phyloP scores from a whole-genome alignment of 1,140 invertebrate species.

The Eupeodes corollae region DNA sequence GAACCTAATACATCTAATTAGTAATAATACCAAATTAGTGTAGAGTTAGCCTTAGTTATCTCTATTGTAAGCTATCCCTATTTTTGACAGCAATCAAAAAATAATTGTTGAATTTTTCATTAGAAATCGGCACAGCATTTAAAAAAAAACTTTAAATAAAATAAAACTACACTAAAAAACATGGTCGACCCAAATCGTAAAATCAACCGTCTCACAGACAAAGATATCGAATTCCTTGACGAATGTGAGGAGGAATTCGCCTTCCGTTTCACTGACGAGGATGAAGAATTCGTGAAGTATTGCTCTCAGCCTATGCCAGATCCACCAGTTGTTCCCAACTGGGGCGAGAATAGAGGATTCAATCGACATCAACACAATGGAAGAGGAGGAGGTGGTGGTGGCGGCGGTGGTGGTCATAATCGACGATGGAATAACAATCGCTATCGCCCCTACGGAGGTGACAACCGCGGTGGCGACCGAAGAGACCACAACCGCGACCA shows the following conservation, averaged over 20 bases:
- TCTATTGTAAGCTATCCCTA: no score
- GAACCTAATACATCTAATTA: no score
- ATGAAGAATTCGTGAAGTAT: constrained; percentile 39
- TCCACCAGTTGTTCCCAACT: constrained; percentile 45
- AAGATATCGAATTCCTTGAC: constrained; percentile 38
- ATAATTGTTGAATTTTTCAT: no score
- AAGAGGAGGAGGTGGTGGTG: constrained; percentile 3
- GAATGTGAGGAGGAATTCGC: constrained; percentile 44
- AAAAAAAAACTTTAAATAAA: no score
- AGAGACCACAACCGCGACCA: neutral
- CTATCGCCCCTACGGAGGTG: constrained; percentile 6
- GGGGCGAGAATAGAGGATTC: constrained; percentile 24
- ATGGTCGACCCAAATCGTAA: constrained; percentile 37
- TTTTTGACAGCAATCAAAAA: no score
- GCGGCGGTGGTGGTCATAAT: constrained; percentile 5
- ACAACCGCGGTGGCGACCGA: constrained; percentile 7
- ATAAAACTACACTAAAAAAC: no score
- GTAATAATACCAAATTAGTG: no score
- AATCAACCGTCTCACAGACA: constrained; percentile 36
- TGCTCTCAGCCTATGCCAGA: constrained; percentile 24
- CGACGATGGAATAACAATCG: constrained; percentile 18
- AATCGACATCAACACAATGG: constrained; percentile 3
- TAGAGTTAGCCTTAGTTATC: no score
- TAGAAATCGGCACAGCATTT: no score
- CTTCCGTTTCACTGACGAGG: constrained; percentile 42